phyloP scores from a whole-genome alignment of 2,888 invertebrate species.

The Platerodrilus igneus region DNA sequence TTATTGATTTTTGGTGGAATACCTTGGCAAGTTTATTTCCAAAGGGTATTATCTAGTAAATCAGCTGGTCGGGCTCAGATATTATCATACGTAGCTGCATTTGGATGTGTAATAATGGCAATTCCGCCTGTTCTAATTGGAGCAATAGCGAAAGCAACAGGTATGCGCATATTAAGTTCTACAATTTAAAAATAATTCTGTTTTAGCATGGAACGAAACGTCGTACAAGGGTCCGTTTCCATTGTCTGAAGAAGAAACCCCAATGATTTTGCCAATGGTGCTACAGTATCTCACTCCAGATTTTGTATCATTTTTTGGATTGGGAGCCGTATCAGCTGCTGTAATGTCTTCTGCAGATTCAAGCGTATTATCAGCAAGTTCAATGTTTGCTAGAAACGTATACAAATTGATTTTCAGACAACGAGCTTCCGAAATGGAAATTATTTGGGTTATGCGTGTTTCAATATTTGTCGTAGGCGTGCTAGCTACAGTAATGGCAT shows the following conservation, averaged over 20 bases:
- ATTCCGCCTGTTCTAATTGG: slow-evolving; percentile 96
- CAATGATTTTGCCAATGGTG: slow-evolving; percentile 95
- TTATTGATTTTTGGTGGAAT: slow-evolving; percentile 92
- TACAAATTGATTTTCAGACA: slow-evolving; percentile 96
- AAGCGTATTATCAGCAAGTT: slow-evolving; percentile 94
- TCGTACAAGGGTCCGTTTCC: slow-evolving; percentile 73
- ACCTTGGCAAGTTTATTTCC: slow-evolving; percentile 99
- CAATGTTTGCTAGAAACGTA: slow-evolving; percentile 98
- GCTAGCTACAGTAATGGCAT: slow-evolving; percentile 90
- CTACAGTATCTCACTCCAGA: slow-evolving; percentile 94
- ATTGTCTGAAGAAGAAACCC: slow-evolving; percentile 71
- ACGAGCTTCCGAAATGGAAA: slow-evolving; percentile 95
- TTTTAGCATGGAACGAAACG: slow-evolving; percentile 91
- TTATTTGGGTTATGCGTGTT: slow-evolving; percentile 92
- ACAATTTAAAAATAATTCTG: no score
- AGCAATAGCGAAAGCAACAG: slow-evolving; percentile 91
- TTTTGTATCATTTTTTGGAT: slow-evolving; percentile 93
- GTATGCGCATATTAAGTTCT: no score
- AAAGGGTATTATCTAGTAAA: slow-evolving; percentile 94
- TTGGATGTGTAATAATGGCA: slow-evolving; percentile 95
- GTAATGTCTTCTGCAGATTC: slow-evolving; percentile 99
- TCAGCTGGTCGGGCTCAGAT: slow-evolving; percentile 90
- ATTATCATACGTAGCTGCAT: slow-evolving; percentile 92
- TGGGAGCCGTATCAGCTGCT: slow-evolving; percentile 97
- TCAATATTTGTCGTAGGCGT: slow-evolving; percentile 89